Percentiles rank a stretch among this genome's conserved stretches.
phyloP scores from a whole-genome alignment of 2,797 vertebrate genomes.

The Crypturellus tataupa region DNA sequence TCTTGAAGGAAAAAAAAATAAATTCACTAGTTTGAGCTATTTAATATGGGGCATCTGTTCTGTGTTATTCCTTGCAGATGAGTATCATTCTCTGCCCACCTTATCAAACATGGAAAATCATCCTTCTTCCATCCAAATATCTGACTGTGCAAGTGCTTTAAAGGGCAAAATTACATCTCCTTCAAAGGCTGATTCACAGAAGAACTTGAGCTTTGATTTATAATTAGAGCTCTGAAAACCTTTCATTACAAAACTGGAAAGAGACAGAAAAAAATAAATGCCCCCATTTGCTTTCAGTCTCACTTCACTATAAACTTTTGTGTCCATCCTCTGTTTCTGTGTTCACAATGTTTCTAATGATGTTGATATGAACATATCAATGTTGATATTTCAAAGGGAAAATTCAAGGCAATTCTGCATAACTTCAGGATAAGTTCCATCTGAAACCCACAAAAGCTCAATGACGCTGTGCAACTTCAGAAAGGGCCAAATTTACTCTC shows the following conservation, averaged over 20 bases:
- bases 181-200: conserved; percentile 47
- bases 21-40: neutral
- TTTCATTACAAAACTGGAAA: conserved; percentile 46
- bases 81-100: conserved; percentile 27
- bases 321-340: neutral
- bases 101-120: conserved; percentile 8
- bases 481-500: neutral
- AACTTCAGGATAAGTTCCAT: neutral
- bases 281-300: conserved; percentile 37
- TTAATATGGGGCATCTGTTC: neutral
- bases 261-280: conserved; percentile 2
- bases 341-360: conserved; percentile 8
- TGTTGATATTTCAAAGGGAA: conserved; percentile 27
- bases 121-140: neutral
- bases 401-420: neutral
- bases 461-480: neutral
- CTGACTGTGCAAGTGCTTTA: conserved; percentile 42
- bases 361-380: neutral
- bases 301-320: conserved; percentile 1
- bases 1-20: neutral
- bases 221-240: conserved; percentile 55
- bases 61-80: conserved; percentile 27
- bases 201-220: conserved; percentile 63
- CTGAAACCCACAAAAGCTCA: neutral
- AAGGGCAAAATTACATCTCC: conserved; percentile 33